These are phyloP conservation scores for Bucco capensis DNA, from an alignment of 2,113 vertebrate species.

Conservation along the genomic window DNA sequence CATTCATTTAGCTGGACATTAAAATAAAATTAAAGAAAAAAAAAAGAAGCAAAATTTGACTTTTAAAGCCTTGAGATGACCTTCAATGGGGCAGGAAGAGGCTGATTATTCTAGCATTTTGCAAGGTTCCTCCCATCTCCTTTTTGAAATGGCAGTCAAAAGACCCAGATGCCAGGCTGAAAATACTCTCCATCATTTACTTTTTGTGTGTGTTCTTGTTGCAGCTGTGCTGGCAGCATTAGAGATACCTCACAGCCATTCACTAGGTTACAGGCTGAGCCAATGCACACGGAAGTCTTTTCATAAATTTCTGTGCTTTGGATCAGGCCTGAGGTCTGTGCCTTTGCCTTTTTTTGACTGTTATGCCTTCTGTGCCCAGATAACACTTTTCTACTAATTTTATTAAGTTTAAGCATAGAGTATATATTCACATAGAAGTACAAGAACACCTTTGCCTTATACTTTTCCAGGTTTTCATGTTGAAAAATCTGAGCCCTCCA, in stretches of 20 bases:
- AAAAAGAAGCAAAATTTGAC: neutral
- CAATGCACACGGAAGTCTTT: neutral
- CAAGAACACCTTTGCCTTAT: neutral
- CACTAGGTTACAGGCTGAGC: neutral
- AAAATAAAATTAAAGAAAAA: neutral
- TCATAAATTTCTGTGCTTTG: slow-evolving; percentile 21
- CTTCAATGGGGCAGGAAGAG: slow-evolving; percentile 14
- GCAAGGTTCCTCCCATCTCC: slow-evolving; percentile 9
- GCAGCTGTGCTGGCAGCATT: slow-evolving; percentile 59
- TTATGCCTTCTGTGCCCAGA: neutral
- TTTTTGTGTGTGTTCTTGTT: slow-evolving; percentile 15
- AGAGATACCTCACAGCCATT: slow-evolving; percentile 15
- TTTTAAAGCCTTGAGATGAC: neutral
- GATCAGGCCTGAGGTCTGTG: neutral
- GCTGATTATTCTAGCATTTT: neutral
- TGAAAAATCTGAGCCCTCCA: neutral
- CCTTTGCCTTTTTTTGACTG: neutral
- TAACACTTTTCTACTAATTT: neutral
- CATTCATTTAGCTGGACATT: neutral
- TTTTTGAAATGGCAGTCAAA: slow-evolving; percentile 19
- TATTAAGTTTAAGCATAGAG: neutral
- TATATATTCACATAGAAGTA: neutral
- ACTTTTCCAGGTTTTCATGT: neutral
- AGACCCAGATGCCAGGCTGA: slow-evolving; percentile 36
- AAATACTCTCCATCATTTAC: slow-evolving; percentile 37